These are phyloP conservation scores for Drosophila dunni DNA, from an alignment of 1,140 invertebrate genomes.

Conservation along the genomic window DNA sequence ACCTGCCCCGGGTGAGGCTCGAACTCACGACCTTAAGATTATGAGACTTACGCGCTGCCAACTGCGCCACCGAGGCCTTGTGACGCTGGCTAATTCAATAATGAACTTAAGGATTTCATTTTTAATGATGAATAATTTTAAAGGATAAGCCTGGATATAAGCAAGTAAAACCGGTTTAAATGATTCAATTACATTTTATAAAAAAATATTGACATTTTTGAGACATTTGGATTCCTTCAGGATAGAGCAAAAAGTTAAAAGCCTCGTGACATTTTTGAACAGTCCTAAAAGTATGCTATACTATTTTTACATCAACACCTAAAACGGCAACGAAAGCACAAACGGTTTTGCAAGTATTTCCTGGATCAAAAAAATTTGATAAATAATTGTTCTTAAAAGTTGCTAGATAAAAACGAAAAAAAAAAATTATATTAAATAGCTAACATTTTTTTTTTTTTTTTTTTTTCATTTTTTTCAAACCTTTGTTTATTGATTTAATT, in stretches of 20 bases:
- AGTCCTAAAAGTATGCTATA: conserved; percentile 5
- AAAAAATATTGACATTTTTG: too few species aligned
- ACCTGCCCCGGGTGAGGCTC: conserved; percentile 95
- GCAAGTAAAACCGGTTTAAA: neutral
- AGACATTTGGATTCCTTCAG: neutral
- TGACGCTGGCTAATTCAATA: neutral
- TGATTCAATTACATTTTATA: neutral
- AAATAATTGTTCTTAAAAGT: too few species aligned
- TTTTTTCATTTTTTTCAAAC: too few species aligned
- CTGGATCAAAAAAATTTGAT: too few species aligned
- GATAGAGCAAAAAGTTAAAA: neutral
- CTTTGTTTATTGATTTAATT: too few species aligned
- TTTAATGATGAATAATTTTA: neutral
- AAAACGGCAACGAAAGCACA: too few species aligned
- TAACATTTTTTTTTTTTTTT: too few species aligned
- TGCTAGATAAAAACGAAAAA: too few species aligned
- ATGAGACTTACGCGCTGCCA: conserved; percentile 98
- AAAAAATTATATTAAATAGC: too few species aligned
- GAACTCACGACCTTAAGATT: conserved; percentile 99
- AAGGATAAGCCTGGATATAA: neutral
- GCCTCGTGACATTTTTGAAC: neutral
- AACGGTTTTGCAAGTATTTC: too few species aligned
- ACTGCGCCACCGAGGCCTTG: conserved; percentile 94
- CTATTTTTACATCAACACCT: too few species aligned
- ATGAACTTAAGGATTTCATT: conserved; percentile 10